phyloP scores from a whole-genome alignment of 2,888 invertebrate genomes.

The Heliconius sara region DNA sequence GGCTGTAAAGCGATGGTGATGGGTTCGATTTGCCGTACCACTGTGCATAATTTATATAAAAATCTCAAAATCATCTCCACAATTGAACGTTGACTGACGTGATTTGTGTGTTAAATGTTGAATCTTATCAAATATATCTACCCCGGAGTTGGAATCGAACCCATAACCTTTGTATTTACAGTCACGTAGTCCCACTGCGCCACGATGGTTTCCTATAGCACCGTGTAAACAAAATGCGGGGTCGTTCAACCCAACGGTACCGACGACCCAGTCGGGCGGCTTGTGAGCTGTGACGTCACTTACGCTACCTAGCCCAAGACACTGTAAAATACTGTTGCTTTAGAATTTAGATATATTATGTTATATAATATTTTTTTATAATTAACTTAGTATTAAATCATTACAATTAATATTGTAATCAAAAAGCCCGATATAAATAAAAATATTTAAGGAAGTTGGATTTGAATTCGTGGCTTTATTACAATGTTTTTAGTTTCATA shows the following conservation, averaged over 20 bases:
- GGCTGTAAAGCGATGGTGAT: no score
- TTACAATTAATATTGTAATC: not conserved
- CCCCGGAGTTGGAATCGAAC: not conserved
- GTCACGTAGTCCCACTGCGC: not conserved
- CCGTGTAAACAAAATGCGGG: constrained; percentile 76
- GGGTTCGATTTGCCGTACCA: no score
- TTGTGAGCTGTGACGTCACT: constrained; percentile 77
- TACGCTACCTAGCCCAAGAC: constrained; percentile 61
- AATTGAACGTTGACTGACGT: no score
- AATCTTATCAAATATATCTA: not conserved
- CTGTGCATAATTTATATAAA: no score
- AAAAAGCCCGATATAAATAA: not conserved
- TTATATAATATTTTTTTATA: not conserved
- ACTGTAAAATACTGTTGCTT: constrained; percentile 46
- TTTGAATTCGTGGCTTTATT: not conserved
- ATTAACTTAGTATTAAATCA: not conserved
- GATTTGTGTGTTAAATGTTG: no score
- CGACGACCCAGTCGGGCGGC: constrained; percentile 65
- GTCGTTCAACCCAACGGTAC: constrained; percentile 80
- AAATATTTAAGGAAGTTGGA: not conserved
- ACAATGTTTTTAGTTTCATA: no score
- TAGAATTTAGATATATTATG: not conserved
- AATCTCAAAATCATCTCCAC: no score
- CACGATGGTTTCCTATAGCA: not conserved
- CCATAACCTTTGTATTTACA: not conserved